phyloP scores from a whole-genome alignment of 2,888 invertebrate genomes.

The Ecliptopera silaceata region DNA sequence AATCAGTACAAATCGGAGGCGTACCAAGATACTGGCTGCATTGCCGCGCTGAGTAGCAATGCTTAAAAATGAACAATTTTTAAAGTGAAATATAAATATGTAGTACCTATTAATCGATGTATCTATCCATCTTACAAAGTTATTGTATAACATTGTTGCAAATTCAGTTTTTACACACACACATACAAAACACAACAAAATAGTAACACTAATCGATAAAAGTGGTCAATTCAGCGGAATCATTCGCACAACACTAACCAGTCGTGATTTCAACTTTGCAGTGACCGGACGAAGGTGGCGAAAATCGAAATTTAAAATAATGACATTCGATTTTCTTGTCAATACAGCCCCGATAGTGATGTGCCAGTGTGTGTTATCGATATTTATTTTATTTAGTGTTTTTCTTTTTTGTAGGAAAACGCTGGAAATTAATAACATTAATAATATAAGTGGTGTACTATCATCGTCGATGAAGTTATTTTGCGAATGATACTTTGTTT shows the following conservation, averaged over 20 bases:
- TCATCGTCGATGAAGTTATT: slow-evolving; percentile 80
- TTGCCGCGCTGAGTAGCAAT: too few relatives aligned
- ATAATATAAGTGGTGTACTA: slow-evolving; percentile 82
- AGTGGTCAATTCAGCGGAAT: slow-evolving; percentile 60
- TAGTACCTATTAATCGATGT: too few relatives aligned
- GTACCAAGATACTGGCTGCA: too few relatives aligned
- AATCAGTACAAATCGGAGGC: too few relatives aligned
- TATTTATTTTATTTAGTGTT: slow-evolving; percentile 60
- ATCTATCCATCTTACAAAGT: not conserved
- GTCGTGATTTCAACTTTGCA: slow-evolving; percentile 81
- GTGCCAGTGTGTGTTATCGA: slow-evolving; percentile 70
- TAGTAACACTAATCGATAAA: slow-evolving; percentile 62
- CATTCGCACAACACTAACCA: slow-evolving; percentile 68
- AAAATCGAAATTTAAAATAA: slow-evolving; percentile 75
- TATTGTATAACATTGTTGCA: slow-evolving; percentile 33
- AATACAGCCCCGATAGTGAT: slow-evolving; percentile 58
- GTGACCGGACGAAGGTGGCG: slow-evolving; percentile 80
- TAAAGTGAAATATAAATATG: too few relatives aligned
- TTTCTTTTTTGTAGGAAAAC: slow-evolving; percentile 82
- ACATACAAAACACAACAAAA: slow-evolving; percentile 59
- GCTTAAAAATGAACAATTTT: too few relatives aligned
- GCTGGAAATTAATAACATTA: slow-evolving; percentile 82
- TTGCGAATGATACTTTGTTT: slow-evolving; percentile 81
- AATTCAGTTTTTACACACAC: slow-evolving; percentile 44
- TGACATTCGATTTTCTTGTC: slow-evolving; percentile 54